A percentile compares a stretch with the other conserved stretches of the same genome.
phyloP scores from a whole-genome alignment of 2,113 vertebrate genomes.

The Sphaerodactylus townsendi region DNA sequence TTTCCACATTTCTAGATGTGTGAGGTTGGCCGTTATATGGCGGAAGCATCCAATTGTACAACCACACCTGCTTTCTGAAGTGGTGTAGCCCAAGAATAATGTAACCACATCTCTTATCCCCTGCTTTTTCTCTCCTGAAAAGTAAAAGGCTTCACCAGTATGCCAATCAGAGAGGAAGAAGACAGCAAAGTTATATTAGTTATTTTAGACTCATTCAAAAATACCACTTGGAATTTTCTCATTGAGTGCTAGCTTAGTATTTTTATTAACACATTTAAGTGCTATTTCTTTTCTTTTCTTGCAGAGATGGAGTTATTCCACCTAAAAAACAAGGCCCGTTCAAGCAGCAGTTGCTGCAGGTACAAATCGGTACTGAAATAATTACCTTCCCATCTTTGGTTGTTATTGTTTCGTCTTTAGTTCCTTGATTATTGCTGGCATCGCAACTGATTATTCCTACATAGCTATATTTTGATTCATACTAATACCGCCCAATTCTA shows the following conservation, averaged over 20 bases:
- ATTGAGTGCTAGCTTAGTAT: neutral
- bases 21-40: neutral
- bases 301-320: constrained; percentile 31
- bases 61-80: neutral
- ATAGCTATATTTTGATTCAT: constrained; percentile 29
- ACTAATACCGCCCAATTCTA: neutral
- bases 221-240: neutral
- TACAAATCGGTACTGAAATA: constrained; percentile 37
- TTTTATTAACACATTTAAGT: constrained; percentile 42
- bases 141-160: neutral
- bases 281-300: constrained; percentile 23
- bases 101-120: neutral
- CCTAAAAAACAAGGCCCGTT: constrained; percentile 35
- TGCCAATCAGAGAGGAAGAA: neutral
- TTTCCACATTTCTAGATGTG: neutral
- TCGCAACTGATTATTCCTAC: rapidly evolving
- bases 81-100: neutral
- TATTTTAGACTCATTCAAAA: constrained; percentile 11
- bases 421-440: constrained; percentile 10
- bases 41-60: no score
- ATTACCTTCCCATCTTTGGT: constrained; percentile 45
- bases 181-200: neutral
- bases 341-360: constrained; percentile 45
- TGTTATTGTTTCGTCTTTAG: constrained; percentile 3
- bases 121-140: neutral